Base-by-base conservation (phyloP, 2,888 invertebrate species). In the Ernsta delagoae region DNA sequence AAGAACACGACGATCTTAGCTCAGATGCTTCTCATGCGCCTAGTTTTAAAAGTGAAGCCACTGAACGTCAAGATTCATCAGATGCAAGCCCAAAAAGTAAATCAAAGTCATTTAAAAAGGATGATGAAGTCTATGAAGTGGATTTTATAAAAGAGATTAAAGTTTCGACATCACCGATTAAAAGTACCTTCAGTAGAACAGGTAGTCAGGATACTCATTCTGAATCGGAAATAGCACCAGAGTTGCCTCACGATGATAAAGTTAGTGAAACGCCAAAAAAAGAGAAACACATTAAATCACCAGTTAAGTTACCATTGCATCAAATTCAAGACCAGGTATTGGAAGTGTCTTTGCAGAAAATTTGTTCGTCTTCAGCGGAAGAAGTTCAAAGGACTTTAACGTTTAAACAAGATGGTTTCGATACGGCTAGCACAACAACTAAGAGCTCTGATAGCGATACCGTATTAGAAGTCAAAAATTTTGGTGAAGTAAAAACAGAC, bases 181-280 rank as follows among this genome's bases (percentile, higher is more conserved):
- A 92, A 70, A 92, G 91, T 75, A 84, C 91, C 5, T 94, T 93
- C 75, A 94, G 94, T 78, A 85, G 93, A 64, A 94, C 93, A 63
- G 94, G 94, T 63, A 94, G 94, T 79, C 94, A 94, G 81, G 94
- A 94, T 73, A 94, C 94, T 24, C 94, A 94, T 73, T 94, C 94
- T 1, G 94, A 94, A 77, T 94, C 94, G 5, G 94, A 94, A 84
- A 80, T 86, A 53, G 93, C 93, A 12, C 94, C 94, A 31, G 94
- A 94, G 74, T 81, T 93, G 70, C 93, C 94, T 45, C 90, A 93
- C 66, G 91, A 93, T 75, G 88, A 89, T 11, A 92, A 83, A 77
- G 83, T 84, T 60, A 83, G 83, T 59, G 90, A 92, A 39, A 87
- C 87, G 5, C 88, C 90, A 16, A 88, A 90, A 75, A 89, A 85